Evolutionary conservation across 2,888 invertebrate species (phyloP), one percentile per base, ranked within the genome.

Genomic region (Charanyca ferruginea): DNA sequence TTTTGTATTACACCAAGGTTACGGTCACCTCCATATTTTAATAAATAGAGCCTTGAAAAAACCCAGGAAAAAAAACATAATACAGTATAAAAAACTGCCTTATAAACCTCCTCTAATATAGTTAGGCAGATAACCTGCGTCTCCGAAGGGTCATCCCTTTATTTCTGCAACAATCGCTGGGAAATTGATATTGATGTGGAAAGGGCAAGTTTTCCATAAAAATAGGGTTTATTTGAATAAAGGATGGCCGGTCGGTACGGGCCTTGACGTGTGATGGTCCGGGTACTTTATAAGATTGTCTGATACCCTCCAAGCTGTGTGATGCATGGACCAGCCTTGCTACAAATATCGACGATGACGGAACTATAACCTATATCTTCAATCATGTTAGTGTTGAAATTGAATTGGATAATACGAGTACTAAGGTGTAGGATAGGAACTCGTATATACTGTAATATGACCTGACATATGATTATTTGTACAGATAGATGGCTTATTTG

Each of bases 161-260:
- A 94, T 94, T 95, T 95, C 94, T 93, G 91, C 93, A 93, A 95
- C 95, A 95, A 95, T 95, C 94, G 93, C 94, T 90, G 84, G 91
- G 94, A 95, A 95, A 95, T 95, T 95, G 95, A 95, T 95, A 95
- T 95, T 95, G 95, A 95, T 95, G 95, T 93, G 93, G 92, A 94
- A 93, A 94, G 94, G 94, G 94, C 94, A 93, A 89, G 90, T 93
- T 95, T 94, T 95, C 94, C 95, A 95, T 95, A 95, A 95, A 95
- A 95, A 95, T 95, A 95, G 95, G 95, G 95, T 95, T 94, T 95
- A 95, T 95, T 95, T 95, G 94, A 95, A 95, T 95, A 95, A 95
- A 93, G 94, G 95, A 95, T 95, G 93, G 89, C 90, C 90, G 91
- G 89, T 77, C 87, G 89, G 90, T 81, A 86, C 83, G 89, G 88